Evolutionary conservation across 2,888 invertebrate species (phyloP).

Genomic region (Athrips mouffetella): DNA sequence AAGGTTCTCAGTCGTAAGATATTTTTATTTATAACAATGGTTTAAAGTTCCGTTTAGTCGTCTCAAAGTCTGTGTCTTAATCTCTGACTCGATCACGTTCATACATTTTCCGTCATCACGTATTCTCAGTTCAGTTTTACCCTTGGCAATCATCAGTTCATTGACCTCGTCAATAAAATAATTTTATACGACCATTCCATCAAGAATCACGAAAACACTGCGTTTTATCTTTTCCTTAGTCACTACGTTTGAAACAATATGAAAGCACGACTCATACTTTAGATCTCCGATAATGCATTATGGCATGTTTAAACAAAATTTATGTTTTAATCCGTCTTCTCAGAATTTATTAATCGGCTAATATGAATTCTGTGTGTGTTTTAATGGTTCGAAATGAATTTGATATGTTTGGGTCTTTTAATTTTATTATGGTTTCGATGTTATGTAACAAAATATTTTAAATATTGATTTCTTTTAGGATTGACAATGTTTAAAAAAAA

Average conservation of each 20-base stretch:
- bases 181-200: conserved; percentile 22
- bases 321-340: conserved; percentile 74
- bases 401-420: conserved; percentile 38
- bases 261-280: conserved; percentile 48
- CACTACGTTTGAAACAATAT: conserved; percentile 42
- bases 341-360: conserved; percentile 74
- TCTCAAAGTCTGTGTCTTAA: background rate
- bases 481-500: too few relatives aligned
- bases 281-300: conserved; percentile 55
- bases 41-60: too few relatives aligned
- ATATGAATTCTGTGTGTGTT: conserved; percentile 72
- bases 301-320: conserved; percentile 73
- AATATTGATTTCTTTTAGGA: too few relatives aligned
- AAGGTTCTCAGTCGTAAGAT: too few relatives aligned
- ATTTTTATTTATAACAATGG: too few relatives aligned
- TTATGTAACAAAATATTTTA: background rate
- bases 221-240: conserved; percentile 30
- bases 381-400: conserved; percentile 46
- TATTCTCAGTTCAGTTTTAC: background rate
- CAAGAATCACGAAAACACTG: conserved; percentile 33
- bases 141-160: conserved; percentile 1
- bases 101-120: background rate
- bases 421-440: conserved; percentile 9
- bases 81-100: too few relatives aligned
- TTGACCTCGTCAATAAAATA: conserved; percentile 10